These are phyloP conservation scores for Dimorphilus gyrociliatus DNA, from an alignment of 2,888 invertebrate genomes.

Conservation along the genomic window DNA sequence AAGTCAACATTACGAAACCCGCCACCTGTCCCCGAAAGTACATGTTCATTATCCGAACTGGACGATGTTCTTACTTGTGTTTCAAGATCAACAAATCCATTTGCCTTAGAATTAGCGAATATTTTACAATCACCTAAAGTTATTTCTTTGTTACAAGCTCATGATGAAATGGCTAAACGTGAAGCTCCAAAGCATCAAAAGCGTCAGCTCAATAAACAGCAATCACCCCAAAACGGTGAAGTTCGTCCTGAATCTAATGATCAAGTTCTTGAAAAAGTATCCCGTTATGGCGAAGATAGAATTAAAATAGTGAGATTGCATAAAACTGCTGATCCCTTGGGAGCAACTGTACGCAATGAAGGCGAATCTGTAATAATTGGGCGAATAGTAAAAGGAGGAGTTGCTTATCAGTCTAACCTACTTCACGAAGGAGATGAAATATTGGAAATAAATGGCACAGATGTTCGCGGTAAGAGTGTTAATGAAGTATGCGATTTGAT, in stretches of 20 bases:
- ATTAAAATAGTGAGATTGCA: slow-evolving; percentile 76
- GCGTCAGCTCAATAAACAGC: no score
- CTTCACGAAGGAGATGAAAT: slow-evolving; percentile 88
- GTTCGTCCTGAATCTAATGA: slow-evolving; percentile 22
- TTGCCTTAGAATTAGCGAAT: no score
- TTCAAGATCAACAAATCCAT: no score
- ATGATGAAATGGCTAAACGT: slow-evolving; percentile 63
- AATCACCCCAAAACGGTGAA: slow-evolving; percentile 5
- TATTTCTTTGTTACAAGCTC: no score
- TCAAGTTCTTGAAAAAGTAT: slow-evolving; percentile 29
- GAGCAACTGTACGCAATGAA: slow-evolving; percentile 53
- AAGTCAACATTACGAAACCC: no score
- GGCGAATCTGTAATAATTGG: slow-evolving; percentile 11
- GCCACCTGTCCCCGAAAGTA: no score
- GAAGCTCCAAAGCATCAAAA: slow-evolving; percentile 13
- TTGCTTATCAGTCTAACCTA: slow-evolving; percentile 79
- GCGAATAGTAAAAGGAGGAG: slow-evolving; percentile 77
- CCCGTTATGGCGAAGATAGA: slow-evolving; percentile 40
- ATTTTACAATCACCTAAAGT: no score
- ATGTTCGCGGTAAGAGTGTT: slow-evolving; percentile 86
- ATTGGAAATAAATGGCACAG: slow-evolving; percentile 79
- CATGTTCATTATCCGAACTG: no score
- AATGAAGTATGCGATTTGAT: slow-evolving; percentile 93
- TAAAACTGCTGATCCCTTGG: slow-evolving; percentile 79
- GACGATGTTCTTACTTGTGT: no score